Conservation (phyloP, 37 sponge, comb jelly and placozoan species). For the Crambe crambe region DNA sequence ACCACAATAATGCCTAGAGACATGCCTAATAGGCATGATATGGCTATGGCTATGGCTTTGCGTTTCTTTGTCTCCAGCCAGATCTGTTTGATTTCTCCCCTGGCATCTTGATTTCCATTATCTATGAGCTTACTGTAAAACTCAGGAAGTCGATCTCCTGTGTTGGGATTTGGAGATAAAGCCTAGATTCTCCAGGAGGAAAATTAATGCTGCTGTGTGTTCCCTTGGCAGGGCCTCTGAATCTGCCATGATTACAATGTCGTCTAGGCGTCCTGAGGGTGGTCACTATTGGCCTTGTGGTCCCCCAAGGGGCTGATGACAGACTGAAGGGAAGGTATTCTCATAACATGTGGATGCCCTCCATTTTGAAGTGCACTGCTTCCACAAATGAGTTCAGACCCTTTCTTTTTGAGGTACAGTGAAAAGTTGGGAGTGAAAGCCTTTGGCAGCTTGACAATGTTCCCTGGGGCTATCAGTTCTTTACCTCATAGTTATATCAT, state of each 20-base stretch:
- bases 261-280: slow-evolving; percentile 27
- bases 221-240: slow-evolving; percentile 10
- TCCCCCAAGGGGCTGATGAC: slow-evolving; percentile 45
- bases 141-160: slow-evolving; percentile 57
- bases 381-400: slow-evolving; percentile 18
- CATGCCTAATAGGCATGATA: slow-evolving; percentile 29
- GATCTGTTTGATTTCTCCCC: slow-evolving; percentile 15
- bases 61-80: not conserved
- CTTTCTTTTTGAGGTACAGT: slow-evolving; percentile 51
- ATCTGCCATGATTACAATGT: slow-evolving; percentile 48
- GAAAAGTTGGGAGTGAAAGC: slow-evolving; percentile 46
- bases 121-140: slow-evolving; percentile 17
- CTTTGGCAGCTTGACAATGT: not conserved
- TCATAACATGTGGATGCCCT: slow-evolving; percentile 32
- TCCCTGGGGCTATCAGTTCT: not conserved
- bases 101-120: slow-evolving; percentile 33
- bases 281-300: slow-evolving; percentile 24
- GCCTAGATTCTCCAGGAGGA: slow-evolving; percentile 38
- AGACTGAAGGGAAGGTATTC: slow-evolving; percentile 55
- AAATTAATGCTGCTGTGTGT: not conserved
- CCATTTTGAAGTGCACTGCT: slow-evolving; percentile 60
- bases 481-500: slow-evolving; percentile 3
- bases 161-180: slow-evolving; percentile 7
- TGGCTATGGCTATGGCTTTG: not conserved
- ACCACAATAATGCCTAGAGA: too few relatives aligned